Percentiles rank a stretch among this genome's conserved stretches.
phyloP scores from a whole-genome alignment of 2,797 vertebrate genomes.

The Adelosebastes latens region DNA sequence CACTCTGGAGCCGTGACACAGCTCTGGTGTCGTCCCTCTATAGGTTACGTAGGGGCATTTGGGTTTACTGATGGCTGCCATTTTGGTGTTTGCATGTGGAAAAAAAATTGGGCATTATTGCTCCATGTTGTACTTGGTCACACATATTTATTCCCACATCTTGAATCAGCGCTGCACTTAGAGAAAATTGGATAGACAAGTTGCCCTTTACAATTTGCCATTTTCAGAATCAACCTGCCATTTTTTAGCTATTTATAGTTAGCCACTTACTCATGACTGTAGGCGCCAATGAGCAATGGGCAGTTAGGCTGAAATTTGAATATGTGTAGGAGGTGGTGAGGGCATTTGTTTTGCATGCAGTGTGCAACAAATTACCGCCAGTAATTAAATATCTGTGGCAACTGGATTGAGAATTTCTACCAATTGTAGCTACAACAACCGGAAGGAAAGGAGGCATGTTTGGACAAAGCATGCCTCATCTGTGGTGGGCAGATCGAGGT shows the following conservation, averaged over 20 bases:
- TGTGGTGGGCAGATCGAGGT: neutral
- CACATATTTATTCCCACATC: slow-evolving; percentile 1
- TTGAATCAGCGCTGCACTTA: neutral
- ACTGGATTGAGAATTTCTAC: neutral
- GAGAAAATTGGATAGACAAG: neutral
- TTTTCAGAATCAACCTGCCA: neutral
- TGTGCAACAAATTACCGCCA: neutral
- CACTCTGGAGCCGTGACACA: neutral
- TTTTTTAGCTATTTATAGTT: neutral
- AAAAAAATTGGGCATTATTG: neutral
- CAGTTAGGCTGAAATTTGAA: slow-evolving; percentile 22
- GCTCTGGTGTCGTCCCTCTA: neutral
- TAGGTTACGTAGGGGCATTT: neutral
- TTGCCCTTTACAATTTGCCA: slow-evolving; percentile 2
- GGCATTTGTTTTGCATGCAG: slow-evolving; percentile 17
- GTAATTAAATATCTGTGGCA: slow-evolving; percentile 1
- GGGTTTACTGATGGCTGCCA: neutral
- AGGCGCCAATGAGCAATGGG: neutral
- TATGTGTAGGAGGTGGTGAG: slow-evolving; percentile 24
- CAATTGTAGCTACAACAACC: neutral
- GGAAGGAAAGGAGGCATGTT: neutral
- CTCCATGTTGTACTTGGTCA: neutral
- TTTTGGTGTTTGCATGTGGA: neutral
- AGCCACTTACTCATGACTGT: neutral
- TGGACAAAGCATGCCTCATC: neutral